Percentiles rank a stretch among this genome's conserved stretches.
phyloP scores from a whole-genome alignment of 2,113 vertebrate species.

The Channa argus region DNA sequence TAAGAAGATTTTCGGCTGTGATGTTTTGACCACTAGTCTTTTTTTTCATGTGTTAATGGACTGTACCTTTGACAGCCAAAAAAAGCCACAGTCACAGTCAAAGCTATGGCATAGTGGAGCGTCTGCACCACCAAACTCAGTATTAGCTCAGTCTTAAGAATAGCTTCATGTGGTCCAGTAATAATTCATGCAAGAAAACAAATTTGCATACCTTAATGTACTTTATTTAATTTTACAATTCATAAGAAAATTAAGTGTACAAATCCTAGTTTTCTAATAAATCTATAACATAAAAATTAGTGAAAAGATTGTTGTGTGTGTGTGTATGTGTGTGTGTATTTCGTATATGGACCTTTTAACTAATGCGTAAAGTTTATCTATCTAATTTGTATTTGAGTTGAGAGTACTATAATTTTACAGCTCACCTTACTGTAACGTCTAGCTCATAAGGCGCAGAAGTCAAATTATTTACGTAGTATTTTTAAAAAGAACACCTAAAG shows the following conservation, averaged over 20 bases:
- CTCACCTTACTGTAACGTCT: too few species aligned
- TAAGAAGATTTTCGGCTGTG: neutral
- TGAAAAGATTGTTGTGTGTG: too few species aligned
- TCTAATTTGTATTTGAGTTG: too few species aligned
- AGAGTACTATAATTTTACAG: too few species aligned
- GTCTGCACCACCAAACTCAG: neutral
- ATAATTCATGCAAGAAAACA: neutral
- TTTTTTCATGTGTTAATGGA: neutral
- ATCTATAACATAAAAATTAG: too few species aligned
- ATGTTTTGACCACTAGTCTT: neutral
- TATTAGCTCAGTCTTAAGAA: slow-evolving; percentile 23
- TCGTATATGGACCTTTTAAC: too few species aligned
- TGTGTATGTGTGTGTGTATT: too few species aligned
- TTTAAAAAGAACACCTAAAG: too few species aligned
- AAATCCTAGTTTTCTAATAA: too few species aligned
- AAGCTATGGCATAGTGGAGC: neutral
- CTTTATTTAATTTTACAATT: neutral
- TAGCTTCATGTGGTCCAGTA: slow-evolving; percentile 21
- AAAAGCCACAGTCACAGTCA: neutral
- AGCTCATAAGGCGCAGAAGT: too few species aligned
- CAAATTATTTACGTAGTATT: too few species aligned
- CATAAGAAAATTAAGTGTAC: neutral
- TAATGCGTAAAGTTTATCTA: too few species aligned
- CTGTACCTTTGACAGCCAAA: neutral
- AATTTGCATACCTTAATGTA: neutral